Conservation (phyloP, 2,888 invertebrate species). For the Branchipolynoe longqiensis region DNA sequence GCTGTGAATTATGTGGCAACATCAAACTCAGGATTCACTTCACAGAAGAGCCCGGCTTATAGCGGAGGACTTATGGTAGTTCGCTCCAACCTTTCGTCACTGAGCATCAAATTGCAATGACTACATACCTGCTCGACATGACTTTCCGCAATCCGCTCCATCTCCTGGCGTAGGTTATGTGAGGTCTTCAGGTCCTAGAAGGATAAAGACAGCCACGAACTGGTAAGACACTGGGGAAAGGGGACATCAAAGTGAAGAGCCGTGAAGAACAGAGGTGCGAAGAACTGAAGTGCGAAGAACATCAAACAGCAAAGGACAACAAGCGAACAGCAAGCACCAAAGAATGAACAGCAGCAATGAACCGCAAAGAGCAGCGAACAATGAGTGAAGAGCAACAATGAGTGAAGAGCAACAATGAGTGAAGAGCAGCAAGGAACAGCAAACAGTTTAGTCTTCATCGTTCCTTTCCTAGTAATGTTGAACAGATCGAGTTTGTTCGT, state of each 20-base stretch:
- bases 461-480: too few relatives aligned
- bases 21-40: too few relatives aligned
- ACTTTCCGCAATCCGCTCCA: conserved; percentile 49
- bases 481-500: too few relatives aligned
- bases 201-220: background rate
- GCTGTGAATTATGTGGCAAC: too few relatives aligned
- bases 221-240: background rate
- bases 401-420: too few relatives aligned
- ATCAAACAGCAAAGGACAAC: background rate
- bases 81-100: too few relatives aligned
- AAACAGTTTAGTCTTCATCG: too few relatives aligned
- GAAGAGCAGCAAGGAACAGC: too few relatives aligned
- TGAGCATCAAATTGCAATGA: too few relatives aligned
- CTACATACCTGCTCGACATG: conserved; percentile 45
- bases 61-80: background rate
- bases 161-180: conserved; percentile 52
- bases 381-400: too few relatives aligned
- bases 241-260: background rate
- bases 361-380: background rate
- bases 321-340: background rate
- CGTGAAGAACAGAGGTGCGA: background rate
- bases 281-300: background rate
- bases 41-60: too few relatives aligned
- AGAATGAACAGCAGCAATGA: background rate
- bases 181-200: conserved; percentile 56